Evolutionary conservation across 2,113 vertebrate genomes (phyloP).

Genomic region (Poecile atricapillus): DNA sequence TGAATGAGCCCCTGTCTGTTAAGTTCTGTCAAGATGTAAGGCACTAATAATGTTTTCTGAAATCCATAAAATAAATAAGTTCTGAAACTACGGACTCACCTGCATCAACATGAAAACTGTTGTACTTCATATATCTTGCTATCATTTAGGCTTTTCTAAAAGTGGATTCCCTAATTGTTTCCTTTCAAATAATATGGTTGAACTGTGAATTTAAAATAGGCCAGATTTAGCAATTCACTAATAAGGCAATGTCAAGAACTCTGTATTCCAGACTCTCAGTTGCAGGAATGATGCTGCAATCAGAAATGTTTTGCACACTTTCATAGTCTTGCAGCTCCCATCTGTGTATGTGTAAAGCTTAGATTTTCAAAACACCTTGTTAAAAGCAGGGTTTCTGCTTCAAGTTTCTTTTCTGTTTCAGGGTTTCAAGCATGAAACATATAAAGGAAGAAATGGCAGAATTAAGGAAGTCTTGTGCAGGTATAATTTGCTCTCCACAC

Average conservation of each 20-base stretch:
- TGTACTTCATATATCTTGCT: background rate
- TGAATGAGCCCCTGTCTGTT: background rate
- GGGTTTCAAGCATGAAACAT: background rate
- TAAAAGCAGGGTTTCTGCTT: background rate
- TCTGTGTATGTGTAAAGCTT: background rate
- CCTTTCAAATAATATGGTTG: background rate
- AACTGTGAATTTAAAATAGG: background rate
- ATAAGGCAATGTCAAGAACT: background rate
- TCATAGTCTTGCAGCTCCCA: background rate
- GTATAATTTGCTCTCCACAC: background rate
- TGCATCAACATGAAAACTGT: background rate
- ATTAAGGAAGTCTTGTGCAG: background rate
- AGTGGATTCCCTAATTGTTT: conserved; percentile 6
- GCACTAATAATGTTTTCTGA: background rate
- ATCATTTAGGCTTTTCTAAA: background rate
- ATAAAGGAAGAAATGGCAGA: background rate
- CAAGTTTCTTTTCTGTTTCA: no score
- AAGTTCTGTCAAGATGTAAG: background rate
- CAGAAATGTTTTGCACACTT: background rate
- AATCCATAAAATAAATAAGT: background rate
- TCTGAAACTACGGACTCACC: background rate
- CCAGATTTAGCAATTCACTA: background rate
- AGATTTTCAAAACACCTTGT: background rate
- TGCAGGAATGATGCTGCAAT: background rate
- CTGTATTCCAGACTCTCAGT: background rate